These are phyloP conservation scores for Drosophila carrolli DNA, from an alignment of 1,140 invertebrate species.

Conservation along the genomic window DNA sequence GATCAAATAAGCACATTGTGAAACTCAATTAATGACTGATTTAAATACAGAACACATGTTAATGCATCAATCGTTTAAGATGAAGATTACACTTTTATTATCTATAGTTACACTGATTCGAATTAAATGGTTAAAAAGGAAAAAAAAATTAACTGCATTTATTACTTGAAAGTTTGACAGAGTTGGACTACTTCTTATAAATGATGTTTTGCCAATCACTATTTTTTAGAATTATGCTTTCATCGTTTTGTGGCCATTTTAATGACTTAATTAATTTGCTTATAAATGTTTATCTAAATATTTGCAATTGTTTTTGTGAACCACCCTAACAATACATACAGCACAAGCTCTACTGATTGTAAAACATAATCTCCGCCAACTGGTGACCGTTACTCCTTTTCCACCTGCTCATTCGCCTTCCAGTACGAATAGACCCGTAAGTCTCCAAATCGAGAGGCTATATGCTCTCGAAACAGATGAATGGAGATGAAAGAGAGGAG, in stretches of 20 bases:
- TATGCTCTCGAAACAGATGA: not conserved
- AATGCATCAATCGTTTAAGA: not conserved
- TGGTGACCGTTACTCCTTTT: constrained; percentile 13
- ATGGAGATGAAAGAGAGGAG: not conserved
- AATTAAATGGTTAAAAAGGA: too few relatives aligned
- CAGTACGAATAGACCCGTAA: constrained; percentile 2
- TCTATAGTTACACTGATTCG: too few relatives aligned
- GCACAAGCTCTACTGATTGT: not conserved
- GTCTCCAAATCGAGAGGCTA: constrained; percentile 5
- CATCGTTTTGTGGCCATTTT: too few relatives aligned
- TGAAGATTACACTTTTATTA: too few relatives aligned
- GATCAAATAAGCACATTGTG: not conserved
- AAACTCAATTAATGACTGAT: not conserved
- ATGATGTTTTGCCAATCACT: too few relatives aligned
- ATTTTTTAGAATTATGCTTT: too few relatives aligned
- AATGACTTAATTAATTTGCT: too few relatives aligned
- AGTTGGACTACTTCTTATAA: too few relatives aligned
- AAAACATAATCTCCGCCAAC: constrained; percentile 2
- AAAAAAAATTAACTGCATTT: too few relatives aligned
- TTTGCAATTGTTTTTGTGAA: not conserved
- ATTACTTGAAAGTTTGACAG: too few relatives aligned
- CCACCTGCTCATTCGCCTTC: constrained; percentile 3
- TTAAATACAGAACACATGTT: not conserved
- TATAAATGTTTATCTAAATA: too few relatives aligned
- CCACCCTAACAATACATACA: not conserved